Evolutionary conservation across 1,140 invertebrate genomes (phyloP).

Genomic region (Antheraea mylitta): DNA sequence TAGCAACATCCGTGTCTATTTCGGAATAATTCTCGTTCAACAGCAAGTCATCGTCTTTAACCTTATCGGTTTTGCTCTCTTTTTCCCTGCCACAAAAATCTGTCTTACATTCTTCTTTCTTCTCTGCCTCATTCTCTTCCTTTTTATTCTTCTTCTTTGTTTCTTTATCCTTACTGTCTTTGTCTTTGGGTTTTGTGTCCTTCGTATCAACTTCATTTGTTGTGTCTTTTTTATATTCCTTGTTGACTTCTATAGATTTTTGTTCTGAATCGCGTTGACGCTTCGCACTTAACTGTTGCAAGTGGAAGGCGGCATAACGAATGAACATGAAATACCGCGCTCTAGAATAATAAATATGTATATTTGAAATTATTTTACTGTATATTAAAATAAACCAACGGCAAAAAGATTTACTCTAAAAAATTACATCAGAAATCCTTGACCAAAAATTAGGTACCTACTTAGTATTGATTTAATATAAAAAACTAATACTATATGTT

Average conservation of each 20-base stretch:
- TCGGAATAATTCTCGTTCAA: slow-evolving; percentile 73
- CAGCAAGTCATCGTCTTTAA: slow-evolving; percentile 62
- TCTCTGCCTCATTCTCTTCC: slow-evolving; percentile 39
- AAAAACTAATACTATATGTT: slow-evolving; percentile 8
- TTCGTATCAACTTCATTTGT: slow-evolving; percentile 66
- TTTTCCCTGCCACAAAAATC: slow-evolving; percentile 12
- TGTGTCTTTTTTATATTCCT: slow-evolving; percentile 58
- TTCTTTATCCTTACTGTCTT: slow-evolving; percentile 38
- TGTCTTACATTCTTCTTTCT: slow-evolving; percentile 48
- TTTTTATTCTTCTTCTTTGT: slow-evolving; percentile 60
- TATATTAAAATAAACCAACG: too few species aligned
- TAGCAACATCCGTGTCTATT: slow-evolving; percentile 91
- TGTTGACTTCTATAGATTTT: slow-evolving; percentile 59
- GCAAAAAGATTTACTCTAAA: too few species aligned
- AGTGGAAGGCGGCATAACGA: slow-evolving; percentile 94
- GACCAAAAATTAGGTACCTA: too few species aligned
- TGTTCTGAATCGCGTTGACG: slow-evolving; percentile 65
- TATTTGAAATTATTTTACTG: neutral
- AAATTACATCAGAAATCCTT: too few species aligned
- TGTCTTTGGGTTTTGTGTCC: slow-evolving; percentile 68
- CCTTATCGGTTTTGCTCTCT: slow-evolving; percentile 38
- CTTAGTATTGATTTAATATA: neutral
- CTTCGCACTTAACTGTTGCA: slow-evolving; percentile 89
- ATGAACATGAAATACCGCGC: slow-evolving; percentile 97
- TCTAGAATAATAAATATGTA: slow-evolving; percentile 47